These are phyloP conservation scores for Ptychoptera albimana DNA, from an alignment of 2,888 invertebrate species.

Conservation along the genomic window DNA sequence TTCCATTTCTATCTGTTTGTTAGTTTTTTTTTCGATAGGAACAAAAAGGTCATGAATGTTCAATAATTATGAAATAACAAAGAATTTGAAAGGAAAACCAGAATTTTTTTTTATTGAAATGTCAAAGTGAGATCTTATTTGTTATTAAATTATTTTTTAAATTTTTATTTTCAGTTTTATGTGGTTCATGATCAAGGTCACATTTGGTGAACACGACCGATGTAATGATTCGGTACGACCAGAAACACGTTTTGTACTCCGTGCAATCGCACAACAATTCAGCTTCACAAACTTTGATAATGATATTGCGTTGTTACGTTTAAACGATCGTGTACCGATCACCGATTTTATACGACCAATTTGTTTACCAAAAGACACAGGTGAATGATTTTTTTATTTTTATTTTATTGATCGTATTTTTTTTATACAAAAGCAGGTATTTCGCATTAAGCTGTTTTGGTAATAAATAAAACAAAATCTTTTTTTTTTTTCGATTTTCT, in stretches of 20 bases:
- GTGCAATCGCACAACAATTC: conserved; percentile 65
- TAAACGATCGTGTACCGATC: conserved; percentile 67
- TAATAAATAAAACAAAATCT: too few relatives aligned
- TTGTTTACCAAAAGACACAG: conserved; percentile 53
- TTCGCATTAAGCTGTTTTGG: too few relatives aligned
- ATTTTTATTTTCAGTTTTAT: conserved; percentile 45
- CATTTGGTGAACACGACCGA: conserved; percentile 75
- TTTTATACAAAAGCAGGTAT: not conserved
- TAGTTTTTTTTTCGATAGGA: too few relatives aligned
- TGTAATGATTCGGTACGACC: conserved; percentile 55
- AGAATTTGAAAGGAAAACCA: too few relatives aligned
- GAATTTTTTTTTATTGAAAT: too few relatives aligned
- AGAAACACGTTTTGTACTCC: conserved; percentile 62
- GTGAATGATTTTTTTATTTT: conserved; percentile 29
- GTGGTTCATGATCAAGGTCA: conserved; percentile 87
- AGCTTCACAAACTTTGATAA: conserved; percentile 76
- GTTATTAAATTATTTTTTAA: too few relatives aligned
- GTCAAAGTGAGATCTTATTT: too few relatives aligned
- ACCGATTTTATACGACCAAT: conserved; percentile 66
- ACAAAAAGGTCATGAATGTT: too few relatives aligned
- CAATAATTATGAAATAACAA: too few relatives aligned
- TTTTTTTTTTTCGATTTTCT: conserved; percentile 1
- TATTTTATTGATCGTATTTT: not conserved
- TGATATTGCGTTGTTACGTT: conserved; percentile 65
- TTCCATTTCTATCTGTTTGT: too few relatives aligned